phyloP scores from a whole-genome alignment of 2,888 invertebrate species.

The Mantis religiosa region DNA sequence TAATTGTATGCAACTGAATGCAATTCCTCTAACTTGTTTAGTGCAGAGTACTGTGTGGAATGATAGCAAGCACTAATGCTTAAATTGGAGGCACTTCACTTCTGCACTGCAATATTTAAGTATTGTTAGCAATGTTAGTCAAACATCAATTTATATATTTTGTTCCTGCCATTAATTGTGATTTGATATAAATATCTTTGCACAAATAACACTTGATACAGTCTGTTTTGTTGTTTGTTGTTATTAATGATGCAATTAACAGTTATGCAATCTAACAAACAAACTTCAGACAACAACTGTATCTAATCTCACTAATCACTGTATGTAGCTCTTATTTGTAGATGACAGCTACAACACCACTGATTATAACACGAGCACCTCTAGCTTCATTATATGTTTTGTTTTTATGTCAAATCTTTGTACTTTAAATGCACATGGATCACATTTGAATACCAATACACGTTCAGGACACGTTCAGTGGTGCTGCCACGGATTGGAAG shows the following conservation, averaged over 20 bases:
- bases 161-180: slow-evolving; percentile 10
- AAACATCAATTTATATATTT: slow-evolving; percentile 16
- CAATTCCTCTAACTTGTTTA: not conserved
- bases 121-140: slow-evolving; percentile 23
- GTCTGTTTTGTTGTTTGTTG: slow-evolving; percentile 14
- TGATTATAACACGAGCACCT: not conserved
- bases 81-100: slow-evolving; percentile 22
- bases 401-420: not conserved
- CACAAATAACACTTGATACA: slow-evolving; percentile 20
- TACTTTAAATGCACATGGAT: slow-evolving; percentile 23
- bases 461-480: slow-evolving; percentile 36
- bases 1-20: too few relatives aligned
- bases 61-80: slow-evolving; percentile 21
- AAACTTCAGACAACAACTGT: slow-evolving; percentile 1
- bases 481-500: slow-evolving; percentile 24
- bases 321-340: slow-evolving; percentile 9
- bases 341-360: not conserved
- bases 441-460: slow-evolving; percentile 73
- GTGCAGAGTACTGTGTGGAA: not conserved
- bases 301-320: not conserved
- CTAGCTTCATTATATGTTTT: not conserved
- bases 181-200: slow-evolving; percentile 6
- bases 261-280: not conserved
- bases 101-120: slow-evolving; percentile 26
- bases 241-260: not conserved